Base-by-base conservation (phyloP, 2,113 vertebrate species). In the Oncorhynchus mykiss region DNA sequence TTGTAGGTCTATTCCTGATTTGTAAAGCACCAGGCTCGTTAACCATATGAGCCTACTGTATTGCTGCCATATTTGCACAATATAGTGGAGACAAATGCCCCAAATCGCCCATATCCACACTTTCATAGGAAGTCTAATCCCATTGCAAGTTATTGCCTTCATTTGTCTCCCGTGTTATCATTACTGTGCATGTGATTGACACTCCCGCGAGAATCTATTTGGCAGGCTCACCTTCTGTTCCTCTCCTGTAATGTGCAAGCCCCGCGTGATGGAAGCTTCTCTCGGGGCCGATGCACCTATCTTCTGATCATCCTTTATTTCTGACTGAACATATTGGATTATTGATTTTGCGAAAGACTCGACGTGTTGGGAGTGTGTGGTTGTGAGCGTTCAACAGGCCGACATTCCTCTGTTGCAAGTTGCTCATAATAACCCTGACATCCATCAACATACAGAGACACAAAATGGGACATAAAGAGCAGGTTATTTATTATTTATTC, bases 91-190 rank as follows among this genome's bases (percentile, higher is more conserved):
- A 90, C 82, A 85, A 89, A 91, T 86, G 89, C 76, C 76, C 78
- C 79, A 85, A 89, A 90, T 90, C 83, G 86, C 80, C 76, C 76
- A 77, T 79, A 85, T 90, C 85, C 86, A 67, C 82, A 78, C 84
- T 90, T 83, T 86, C 89, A 90, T 86, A 90, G 83, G 85, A 80
- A 81, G 82, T 85, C 85, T 91, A 92, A 94, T 93, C 88, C 86
- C 84, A 90, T 93, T 90, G 86, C 83, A 68, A 77, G 87, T 91
- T 93, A 93, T 93, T 94, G 90, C 91, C 88, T 90, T 92, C 91
- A 93, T 92, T 92, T 89, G 82, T 93, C 91, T 90, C 85, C 71
- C 5, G 74, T 83, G 81, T 89, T 79, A 88, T 87, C 84, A 84
- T 89, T 89, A 82, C 82, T 72, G 80, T 77, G 82, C 82, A 78